Percentiles rank a stretch among this genome's conserved stretches.
Conservation (phyloP, 2,888 invertebrate genomes). For the Drosophila nigricruria region DNA sequence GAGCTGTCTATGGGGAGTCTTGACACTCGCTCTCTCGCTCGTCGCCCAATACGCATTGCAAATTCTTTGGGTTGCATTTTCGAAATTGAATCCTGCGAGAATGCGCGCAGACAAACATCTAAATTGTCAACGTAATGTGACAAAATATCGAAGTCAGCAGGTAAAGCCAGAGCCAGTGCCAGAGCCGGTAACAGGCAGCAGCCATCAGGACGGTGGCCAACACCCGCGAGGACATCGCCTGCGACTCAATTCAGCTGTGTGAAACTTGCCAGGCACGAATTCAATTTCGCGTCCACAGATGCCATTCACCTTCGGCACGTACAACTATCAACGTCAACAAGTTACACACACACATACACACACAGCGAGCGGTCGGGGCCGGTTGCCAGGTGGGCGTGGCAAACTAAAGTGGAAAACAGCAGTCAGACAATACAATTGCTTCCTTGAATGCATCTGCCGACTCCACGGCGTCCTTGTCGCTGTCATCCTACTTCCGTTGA, state of each 20-base stretch:
- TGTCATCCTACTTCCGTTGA: slow-evolving; percentile 44
- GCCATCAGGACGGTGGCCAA: not conserved
- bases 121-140: slow-evolving; percentile 81
- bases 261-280: slow-evolving; percentile 75
- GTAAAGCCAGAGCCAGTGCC: slow-evolving; percentile 27
- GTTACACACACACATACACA: slow-evolving; percentile 64
- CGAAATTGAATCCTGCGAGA: slow-evolving; percentile 73
- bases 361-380: slow-evolving; percentile 11
- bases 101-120: slow-evolving; percentile 79
- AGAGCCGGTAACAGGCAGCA: slow-evolving; percentile 13
- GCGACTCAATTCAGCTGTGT: slow-evolving; percentile 57
- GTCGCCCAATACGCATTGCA: slow-evolving; percentile 32
- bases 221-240: slow-evolving; percentile 36
- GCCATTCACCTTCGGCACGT: slow-evolving; percentile 81
- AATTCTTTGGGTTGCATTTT: slow-evolving; percentile 66
- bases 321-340: slow-evolving; percentile 81
- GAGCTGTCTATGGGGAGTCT: not conserved
- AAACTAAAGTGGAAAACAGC: slow-evolving; percentile 76
- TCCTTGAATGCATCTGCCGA: slow-evolving; percentile 72
- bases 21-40: slow-evolving; percentile 1
- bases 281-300: slow-evolving; percentile 82
- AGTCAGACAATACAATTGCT: slow-evolving; percentile 79
- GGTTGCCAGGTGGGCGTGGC: slow-evolving; percentile 58
- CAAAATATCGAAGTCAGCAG: slow-evolving; percentile 81
- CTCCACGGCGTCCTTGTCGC: slow-evolving; percentile 29